Base-by-base conservation (phyloP, 2,797 vertebrate genomes). In the Anas acuta region DNA sequence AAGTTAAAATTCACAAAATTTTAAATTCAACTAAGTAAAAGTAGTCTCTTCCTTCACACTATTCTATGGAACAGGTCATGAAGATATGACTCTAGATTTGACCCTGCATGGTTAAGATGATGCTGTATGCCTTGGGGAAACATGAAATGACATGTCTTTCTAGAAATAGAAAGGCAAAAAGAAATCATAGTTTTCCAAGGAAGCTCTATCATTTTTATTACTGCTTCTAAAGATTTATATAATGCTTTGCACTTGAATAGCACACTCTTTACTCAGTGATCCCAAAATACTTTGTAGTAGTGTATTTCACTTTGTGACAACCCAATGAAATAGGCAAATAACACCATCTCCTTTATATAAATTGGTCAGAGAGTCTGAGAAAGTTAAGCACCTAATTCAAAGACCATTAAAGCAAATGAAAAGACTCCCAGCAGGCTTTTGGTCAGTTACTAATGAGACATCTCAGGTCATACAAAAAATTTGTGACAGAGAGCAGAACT, bases 361-460 rank as follows among this genome's bases (percentile, higher is more conserved):
- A 96, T 94, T 95, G 82, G 87, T 66, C 95, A 65, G 92, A 57
- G 83, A 95, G 74, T 86, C 67, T 92, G 91, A 76, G 85, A 90
- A 92, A 96, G 95, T 92, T 94, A 95, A 96, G 94, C 61, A 87
- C 84, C 73, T 95, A 95, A 94, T 97, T 95, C 93, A 91, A 93
- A 95, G 86, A 56, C 93, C 90, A 95, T 95, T 91, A 95, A 95
- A 33, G 51, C 65, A 96, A 97, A 93, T 92, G 79, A 94, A 96
- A 95, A 93, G 87, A 84, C 93, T 96, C 94, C 92, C 94, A 91
- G 66, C 19, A 93, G 96, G 61, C 87, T 96, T 96, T 92, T 95
- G 93, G 89, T 88, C 92, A 93, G 53, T 73, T 84, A 72, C 54
- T 97, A 96, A 95, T 81, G 91, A 95, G 85, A 91, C 43, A 4